phyloP scores from a whole-genome alignment of 2,113 vertebrate genomes.

The Carassius gibelio region DNA sequence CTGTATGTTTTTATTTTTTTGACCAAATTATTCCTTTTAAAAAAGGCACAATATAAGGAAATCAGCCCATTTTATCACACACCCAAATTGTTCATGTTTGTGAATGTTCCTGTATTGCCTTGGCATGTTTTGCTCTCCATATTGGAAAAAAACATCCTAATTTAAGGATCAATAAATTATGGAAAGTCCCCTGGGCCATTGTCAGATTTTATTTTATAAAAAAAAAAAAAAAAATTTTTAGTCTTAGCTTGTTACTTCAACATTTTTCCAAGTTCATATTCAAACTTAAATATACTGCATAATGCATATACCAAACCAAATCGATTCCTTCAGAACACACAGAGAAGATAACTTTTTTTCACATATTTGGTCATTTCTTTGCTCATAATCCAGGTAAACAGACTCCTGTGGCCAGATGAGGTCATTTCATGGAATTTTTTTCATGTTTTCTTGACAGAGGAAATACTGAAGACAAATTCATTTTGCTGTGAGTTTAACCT shows the following conservation, averaged over 20 bases:
- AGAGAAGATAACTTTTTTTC: background rate
- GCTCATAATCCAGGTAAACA: background rate
- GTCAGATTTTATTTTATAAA: background rate
- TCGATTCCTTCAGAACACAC: background rate
- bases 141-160: background rate
- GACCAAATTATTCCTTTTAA: background rate
- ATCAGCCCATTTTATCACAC: background rate
- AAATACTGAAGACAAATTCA: background rate
- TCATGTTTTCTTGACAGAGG: background rate
- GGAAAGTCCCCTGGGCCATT: background rate
- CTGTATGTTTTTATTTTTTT: background rate
- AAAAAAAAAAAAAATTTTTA: too few species aligned
- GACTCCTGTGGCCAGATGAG: background rate
- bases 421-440: background rate
- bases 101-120: background rate
- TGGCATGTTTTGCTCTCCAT: background rate
- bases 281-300: background rate
- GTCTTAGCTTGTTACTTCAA: background rate
- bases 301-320: background rate
- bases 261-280: background rate
- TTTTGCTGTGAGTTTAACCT: background rate
- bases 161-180: background rate
- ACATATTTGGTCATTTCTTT: background rate
- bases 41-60: background rate
- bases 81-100: background rate